Conservation (phyloP, 2,113 vertebrate genomes). For the Semnornis frantzii region DNA sequence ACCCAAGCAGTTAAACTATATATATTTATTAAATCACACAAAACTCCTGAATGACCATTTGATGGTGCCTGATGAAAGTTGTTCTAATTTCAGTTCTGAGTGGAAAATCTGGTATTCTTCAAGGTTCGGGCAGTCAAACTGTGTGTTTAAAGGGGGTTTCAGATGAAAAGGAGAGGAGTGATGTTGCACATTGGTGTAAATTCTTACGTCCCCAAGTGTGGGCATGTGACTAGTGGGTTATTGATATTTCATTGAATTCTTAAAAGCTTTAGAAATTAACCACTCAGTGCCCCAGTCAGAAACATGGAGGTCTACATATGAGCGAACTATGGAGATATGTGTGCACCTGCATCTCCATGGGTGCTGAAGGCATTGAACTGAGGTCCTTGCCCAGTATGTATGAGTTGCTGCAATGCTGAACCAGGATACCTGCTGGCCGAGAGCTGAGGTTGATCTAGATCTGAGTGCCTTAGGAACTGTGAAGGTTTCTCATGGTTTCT, state of each 20-base stretch:
- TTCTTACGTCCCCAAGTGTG: background rate
- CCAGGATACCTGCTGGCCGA: background rate
- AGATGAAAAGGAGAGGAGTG: background rate
- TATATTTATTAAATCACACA: constrained; percentile 36
- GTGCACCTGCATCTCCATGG: background rate
- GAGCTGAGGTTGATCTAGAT: background rate
- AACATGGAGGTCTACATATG: background rate
- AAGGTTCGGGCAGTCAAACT: background rate
- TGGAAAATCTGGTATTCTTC: background rate
- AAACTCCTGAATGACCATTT: constrained; percentile 49
- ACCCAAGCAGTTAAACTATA: constrained; percentile 16
- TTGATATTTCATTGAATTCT: background rate
- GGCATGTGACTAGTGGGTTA: background rate
- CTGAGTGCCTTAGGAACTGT: background rate
- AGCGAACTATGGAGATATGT: background rate
- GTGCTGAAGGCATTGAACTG: accelerated
- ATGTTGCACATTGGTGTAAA: background rate
- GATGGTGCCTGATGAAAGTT: constrained; percentile 14
- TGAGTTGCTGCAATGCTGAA: background rate
- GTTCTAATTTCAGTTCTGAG: background rate
- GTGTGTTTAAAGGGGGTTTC: background rate
- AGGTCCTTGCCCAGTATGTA: background rate
- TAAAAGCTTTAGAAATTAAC: background rate
- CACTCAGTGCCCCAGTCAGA: background rate
- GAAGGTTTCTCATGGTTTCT: background rate